Conservation (phyloP, 2,797 vertebrate species). For the Syndactyla subalaris region DNA sequence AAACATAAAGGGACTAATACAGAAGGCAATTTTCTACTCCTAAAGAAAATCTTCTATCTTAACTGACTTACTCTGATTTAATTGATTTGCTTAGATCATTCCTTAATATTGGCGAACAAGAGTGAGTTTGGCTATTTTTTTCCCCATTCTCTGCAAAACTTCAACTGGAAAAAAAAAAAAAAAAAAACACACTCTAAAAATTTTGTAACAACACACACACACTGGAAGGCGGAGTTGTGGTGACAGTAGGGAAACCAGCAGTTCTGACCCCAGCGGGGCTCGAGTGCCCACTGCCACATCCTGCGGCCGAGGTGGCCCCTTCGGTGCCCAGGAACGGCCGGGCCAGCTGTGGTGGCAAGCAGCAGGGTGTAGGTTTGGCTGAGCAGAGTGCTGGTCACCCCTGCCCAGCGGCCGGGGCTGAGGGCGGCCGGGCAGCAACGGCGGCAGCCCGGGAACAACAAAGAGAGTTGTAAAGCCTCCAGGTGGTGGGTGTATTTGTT, state of each 20-base stretch:
- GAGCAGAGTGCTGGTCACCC: not conserved
- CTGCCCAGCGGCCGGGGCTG: not conserved
- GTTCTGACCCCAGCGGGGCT: not conserved
- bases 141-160: not conserved
- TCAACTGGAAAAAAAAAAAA: not conserved
- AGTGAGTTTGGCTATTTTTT: not conserved
- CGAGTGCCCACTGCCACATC: not conserved
- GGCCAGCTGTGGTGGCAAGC: not conserved
- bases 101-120: not conserved
- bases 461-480: constrained; percentile 72
- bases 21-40: constrained; percentile 49
- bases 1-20: not conserved
- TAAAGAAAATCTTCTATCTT: not conserved
- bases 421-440: not conserved
- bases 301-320: not conserved
- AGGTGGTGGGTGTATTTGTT: constrained; percentile 77
- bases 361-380: fast-evolving
- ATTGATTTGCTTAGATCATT: constrained; percentile 20
- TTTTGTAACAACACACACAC: not conserved
- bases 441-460: constrained; percentile 59
- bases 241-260: not conserved
- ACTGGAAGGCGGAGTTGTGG: not conserved
- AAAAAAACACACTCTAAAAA: too few relatives aligned
- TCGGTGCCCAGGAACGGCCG: not conserved
- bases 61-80: not conserved